These are phyloP conservation scores for Sphaerodactylus townsendi DNA, from an alignment of 2,113 vertebrate species.

Conservation along the genomic window DNA sequence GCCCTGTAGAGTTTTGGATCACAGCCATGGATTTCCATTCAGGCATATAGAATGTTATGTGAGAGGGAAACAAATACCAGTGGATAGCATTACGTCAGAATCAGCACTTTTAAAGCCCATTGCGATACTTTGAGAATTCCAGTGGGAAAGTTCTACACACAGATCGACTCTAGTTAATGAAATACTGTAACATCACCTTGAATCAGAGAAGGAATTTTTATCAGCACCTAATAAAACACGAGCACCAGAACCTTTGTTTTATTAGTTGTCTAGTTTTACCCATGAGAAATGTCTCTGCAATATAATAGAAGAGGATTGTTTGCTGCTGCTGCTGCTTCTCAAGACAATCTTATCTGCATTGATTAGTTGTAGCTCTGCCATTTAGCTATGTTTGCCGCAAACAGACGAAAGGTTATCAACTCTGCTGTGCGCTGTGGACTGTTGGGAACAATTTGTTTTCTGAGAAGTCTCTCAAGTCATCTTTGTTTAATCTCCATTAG, in stretches of 20 bases:
- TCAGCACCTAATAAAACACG: conserved; percentile 22
- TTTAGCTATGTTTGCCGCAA: not conserved
- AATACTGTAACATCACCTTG: conserved; percentile 15
- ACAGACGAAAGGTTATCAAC: not conserved
- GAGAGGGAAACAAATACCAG: not conserved
- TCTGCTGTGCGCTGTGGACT: not conserved
- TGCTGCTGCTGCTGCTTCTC: not conserved
- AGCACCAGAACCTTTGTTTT: conserved; percentile 25
- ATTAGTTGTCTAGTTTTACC: conserved; percentile 15
- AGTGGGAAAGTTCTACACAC: not conserved
- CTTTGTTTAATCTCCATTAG: not conserved
- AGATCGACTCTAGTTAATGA: conserved; percentile 14
- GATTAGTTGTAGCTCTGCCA: not conserved
- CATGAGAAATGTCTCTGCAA: not conserved
- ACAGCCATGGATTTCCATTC: conserved; percentile 4
- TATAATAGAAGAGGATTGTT: not conserved
- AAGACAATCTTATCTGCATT: not conserved
- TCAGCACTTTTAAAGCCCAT: conserved; percentile 14
- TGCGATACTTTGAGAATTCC: conserved; percentile 9
- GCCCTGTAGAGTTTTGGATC: conserved; percentile 1
- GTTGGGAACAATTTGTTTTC: not conserved
- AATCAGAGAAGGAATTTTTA: conserved; percentile 30
- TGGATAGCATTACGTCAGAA: conserved; percentile 18
- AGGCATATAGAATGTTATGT: conserved; percentile 2
- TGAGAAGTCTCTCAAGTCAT: not conserved